Evolutionary conservation across 2,888 invertebrate species (phyloP), one percentile per base, ranked within the genome.

Genomic region (Ligdia adustata): DNA sequence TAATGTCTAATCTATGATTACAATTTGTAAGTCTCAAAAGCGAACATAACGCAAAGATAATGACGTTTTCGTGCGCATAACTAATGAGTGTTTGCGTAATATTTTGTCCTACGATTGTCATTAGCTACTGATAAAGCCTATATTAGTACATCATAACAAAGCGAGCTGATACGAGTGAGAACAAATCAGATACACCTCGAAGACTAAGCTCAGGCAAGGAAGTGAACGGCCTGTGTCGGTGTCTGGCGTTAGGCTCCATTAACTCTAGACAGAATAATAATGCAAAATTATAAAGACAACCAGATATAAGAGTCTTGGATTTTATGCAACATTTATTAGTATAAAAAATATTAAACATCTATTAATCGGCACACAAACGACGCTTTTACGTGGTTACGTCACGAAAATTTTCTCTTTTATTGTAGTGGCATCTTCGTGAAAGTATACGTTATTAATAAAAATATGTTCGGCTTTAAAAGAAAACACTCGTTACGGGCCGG

Each of bases 331-430:
- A 29, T 35, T 35, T 29, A 44, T 15, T 13, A 31, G 3, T 11
- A 20, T 9, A 35, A 38, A 41, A 52, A 47, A 57, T 47, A 52
- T 48, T 44, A 37, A 45, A 27, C 22, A 22, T 5, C 22, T 22
- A 34, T 43, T 44, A 49, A 47, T 38, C 37, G 18, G 42, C 37
- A 20, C 35, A 44, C 26, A 27, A 35, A 39, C 24, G 52, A 61
- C 58, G 54, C 47, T 50, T 52, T 48, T 61, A 64, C 64, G 66
- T 67, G 52, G 60, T 69, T 57, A 55, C 43, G 40, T 56, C 58
- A 52, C 26, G 20, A 50, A 46, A 39, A 64, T 56, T 73, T 66
- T 66, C 69, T 68, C 61, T 71, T 69, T 66, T 68, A 46, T 57
- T 46, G 53, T 37, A 20, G 41, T 58, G 52, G 48, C 47, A 54